A percentile compares a stretch with the other conserved stretches of the same genome.
Conservation (phyloP, 1,140 invertebrate species). For the Microplitis demolitor region DNA sequence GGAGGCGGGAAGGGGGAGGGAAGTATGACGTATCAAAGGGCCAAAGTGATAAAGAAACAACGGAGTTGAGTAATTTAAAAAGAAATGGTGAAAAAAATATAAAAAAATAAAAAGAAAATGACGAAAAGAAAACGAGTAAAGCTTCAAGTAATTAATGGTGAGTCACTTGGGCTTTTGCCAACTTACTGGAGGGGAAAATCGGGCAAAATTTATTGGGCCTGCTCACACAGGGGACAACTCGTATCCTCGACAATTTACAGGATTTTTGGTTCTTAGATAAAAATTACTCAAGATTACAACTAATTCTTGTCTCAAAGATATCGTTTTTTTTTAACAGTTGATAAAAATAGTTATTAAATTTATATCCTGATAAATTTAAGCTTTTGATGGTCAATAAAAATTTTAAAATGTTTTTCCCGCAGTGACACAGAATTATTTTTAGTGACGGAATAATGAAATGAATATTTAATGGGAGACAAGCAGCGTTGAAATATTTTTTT, state of each 20-base stretch:
- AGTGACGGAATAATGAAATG: no score
- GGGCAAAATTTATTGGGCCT: conserved; percentile 43
- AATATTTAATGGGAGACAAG: no score
- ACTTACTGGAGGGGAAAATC: conserved; percentile 39
- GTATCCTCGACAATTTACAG: conserved; percentile 37
- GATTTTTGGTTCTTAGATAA: conserved; percentile 20
- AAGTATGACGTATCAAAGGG: no score
- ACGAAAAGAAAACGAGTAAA: conserved; percentile 36
- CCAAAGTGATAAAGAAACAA: conserved; percentile 4
- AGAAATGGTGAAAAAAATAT: conserved; percentile 31
- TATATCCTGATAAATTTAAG: no score
- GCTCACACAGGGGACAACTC: conserved; percentile 20
- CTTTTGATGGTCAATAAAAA: no score
- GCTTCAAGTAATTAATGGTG: conserved; percentile 51
- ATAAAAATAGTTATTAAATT: no score
- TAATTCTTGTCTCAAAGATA: no score
- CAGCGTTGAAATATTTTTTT: no score
- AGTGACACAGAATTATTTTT: no score
- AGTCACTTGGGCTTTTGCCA: conserved; percentile 48
- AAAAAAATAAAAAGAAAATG: conserved; percentile 24
- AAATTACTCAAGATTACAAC: neutral
- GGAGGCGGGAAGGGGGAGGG: no score
- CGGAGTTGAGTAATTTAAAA: neutral
- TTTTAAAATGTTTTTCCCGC: no score
- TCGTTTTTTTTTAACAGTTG: no score